phyloP scores from a whole-genome alignment of 1,140 invertebrate species.

The Sarcophaga bullata region DNA sequence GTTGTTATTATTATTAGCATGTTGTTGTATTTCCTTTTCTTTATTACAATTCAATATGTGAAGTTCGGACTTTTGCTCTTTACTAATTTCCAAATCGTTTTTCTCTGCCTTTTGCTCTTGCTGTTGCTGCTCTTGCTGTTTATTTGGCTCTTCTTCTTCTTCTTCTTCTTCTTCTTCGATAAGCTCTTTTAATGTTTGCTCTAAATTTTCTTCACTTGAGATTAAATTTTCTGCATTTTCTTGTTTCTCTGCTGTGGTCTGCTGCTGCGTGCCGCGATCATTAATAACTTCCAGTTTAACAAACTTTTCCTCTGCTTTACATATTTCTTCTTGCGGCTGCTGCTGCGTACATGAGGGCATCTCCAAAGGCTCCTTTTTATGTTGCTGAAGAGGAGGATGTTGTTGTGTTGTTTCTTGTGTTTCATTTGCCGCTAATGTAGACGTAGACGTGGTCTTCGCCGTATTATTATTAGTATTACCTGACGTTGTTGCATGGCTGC shows the following conservation, averaged over 20 bases:
- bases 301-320: slow-evolving; percentile 30
- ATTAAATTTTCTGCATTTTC: background rate
- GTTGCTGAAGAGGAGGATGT: no score
- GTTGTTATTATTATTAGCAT: background rate
- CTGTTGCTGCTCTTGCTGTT: background rate
- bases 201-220: background rate
- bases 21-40: slow-evolving; percentile 12
- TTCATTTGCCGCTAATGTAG: background rate
- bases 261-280: background rate
- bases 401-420: background rate
- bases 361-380: no score
- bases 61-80: slow-evolving; percentile 24
- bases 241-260: background rate
- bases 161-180: background rate
- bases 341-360: background rate
- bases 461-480: slow-evolving; percentile 1
- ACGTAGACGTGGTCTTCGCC: background rate
- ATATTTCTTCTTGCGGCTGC: background rate
- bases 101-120: no score
- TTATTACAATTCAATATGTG: slow-evolving; percentile 9
- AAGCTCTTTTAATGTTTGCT: background rate
- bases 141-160: background rate
- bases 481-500: background rate
- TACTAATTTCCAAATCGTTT: background rate
- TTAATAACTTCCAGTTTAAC: background rate